Evolutionary conservation across 2,888 invertebrate species (phyloP), one percentile per base, ranked within the genome.

Genomic region (Drosophila neotestacea): DNA sequence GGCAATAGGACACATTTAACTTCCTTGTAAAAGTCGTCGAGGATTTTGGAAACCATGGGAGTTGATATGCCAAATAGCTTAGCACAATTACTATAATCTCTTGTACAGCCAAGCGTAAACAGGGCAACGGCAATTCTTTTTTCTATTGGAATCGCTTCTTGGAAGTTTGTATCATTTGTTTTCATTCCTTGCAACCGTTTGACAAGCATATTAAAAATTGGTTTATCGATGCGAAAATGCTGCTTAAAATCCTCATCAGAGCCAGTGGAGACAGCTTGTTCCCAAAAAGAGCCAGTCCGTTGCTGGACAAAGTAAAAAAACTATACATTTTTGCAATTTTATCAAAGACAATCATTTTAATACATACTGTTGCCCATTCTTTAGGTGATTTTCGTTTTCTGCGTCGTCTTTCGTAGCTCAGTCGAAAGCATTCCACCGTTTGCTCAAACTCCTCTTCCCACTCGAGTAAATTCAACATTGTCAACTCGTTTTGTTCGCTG

Each of bases 41-140:
- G 56, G 7, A 56, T 62, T 13, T 9, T 5, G 11, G 2, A 4
- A 1, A 58, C 48, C 58, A 36, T 41, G 1, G 63, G 11, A 6
- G 3, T 0, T 4, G 41, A 28, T 5, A 48, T 27, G 27, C 47
- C 47, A 28, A 63, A 63, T 6, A 47, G 6, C 6, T 39, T 0
- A 4, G 32, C 32, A 10, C 47, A 30, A 5, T 7, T 5, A 4
- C 4, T 13, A 16, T 47, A 34, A 2, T 47, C 58, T 5, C 3
- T 32, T 5, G 32, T 47, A 6, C 7, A 13, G 11, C 32, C 61
- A 28, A 62, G 30, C 2, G 46, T 27, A 55, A 39, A 62, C 16
- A 55, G 11, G 6, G 54, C 54, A 13, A 62, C 38, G 32, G 38
- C 55, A 39, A 62, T 62, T 4, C 62, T 54, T 10, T 62, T 62